Conservation (phyloP, 2,888 invertebrate species). For the Luperina testacea region DNA sequence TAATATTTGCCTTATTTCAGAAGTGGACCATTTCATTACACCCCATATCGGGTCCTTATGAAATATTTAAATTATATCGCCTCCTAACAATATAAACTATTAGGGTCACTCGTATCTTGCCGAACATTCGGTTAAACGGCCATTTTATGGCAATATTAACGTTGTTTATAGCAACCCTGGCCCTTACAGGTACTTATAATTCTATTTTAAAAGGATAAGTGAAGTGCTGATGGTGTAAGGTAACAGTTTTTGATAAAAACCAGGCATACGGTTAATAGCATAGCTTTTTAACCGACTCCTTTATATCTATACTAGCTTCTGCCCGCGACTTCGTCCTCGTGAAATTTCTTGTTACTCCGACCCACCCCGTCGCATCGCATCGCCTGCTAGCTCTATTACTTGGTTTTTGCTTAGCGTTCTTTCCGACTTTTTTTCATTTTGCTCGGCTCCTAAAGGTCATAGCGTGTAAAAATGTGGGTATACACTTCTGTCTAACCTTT, state of each 20-base stretch:
- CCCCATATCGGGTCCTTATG: conserved; percentile 27
- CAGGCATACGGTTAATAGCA: background rate
- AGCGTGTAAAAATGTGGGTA: too few relatives aligned
- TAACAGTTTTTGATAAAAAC: background rate
- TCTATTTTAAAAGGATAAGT: conserved; percentile 37
- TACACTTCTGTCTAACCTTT: too few relatives aligned
- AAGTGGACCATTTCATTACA: conserved; percentile 13
- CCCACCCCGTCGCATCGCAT: too few relatives aligned
- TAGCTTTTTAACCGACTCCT: background rate
- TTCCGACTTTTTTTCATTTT: too few relatives aligned
- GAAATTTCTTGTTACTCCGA: too few relatives aligned
- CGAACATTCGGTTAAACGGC: conserved; percentile 66
- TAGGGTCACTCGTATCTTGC: conserved; percentile 64
- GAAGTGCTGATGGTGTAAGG: background rate
- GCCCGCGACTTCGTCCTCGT: too few relatives aligned
- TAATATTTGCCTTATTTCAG: background rate
- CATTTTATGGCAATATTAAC: conserved; percentile 62
- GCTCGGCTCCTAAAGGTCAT: too few relatives aligned
- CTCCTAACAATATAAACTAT: conserved; percentile 62
- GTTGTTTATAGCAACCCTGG: conserved; percentile 65
- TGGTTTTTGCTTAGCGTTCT: too few relatives aligned
- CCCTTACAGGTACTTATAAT: conserved; percentile 43
- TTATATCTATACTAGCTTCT: too few relatives aligned
- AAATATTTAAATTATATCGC: conserved; percentile 64
- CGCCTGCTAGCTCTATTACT: too few relatives aligned